Evolutionary conservation across 2,888 invertebrate species (phyloP), one percentile per base, ranked within the genome.

Genomic region (Merodon equestris): DNA sequence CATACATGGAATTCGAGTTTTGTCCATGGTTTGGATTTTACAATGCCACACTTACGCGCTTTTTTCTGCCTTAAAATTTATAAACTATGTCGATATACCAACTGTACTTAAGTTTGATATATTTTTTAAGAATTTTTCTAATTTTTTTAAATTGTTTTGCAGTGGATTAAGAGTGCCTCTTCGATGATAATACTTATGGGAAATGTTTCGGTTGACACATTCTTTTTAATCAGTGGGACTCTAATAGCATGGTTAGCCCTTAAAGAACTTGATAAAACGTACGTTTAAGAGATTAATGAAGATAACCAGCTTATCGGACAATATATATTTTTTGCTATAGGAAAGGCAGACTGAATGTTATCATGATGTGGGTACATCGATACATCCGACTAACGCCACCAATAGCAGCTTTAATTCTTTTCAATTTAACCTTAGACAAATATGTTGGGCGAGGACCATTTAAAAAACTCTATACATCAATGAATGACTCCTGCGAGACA

Each of bases 161-260:
- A 85, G 85, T 88, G 87, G 87, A 34, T 84, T 10, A 64, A 85
- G 72, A 84, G 85, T 0, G 85, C 86, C 0, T 87, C 83, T 66
- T 86, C 87, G 1, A 86, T 87, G 86, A 76, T 86, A 34, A 83
- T 87, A 1, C 82, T 88, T 85, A 81, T 90, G 84, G 91, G 88
- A 83, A 81, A 90, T 0, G 87, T 92, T 2, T 90, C 91, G 0
- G 92, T 93, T 0, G 93, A 93, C 75, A 91, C 92, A 0, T 93
- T 93, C 85, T 92, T 93, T 83, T 85, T 91, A 19, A 85, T 93
- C 81, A 92, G 92, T 82, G 93, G 93, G 2, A 85, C 93, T 42
- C 86, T 93, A 0, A 89, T 90, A 58, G 89, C 91, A 56, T 86
- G 87, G 85, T 84, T 85, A n/a, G 84, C 86, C 1, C 86, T 88